Conservation (phyloP, 2,888 invertebrate species). For the Listrodromus nycthemerus region DNA sequence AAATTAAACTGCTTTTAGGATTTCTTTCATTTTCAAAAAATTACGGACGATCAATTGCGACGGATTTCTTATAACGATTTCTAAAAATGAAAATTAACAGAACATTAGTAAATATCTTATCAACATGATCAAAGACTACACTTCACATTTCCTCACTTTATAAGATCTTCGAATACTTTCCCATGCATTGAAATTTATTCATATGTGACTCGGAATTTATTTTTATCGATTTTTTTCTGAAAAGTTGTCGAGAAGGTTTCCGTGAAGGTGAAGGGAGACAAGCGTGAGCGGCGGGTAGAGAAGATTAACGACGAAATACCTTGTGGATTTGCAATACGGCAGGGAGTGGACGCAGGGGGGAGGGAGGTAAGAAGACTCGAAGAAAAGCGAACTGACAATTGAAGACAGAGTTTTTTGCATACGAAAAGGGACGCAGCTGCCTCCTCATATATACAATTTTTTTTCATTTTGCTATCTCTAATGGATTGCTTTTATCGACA, state of each 20-base stretch:
- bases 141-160: too few relatives aligned
- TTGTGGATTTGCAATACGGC: constrained; percentile 30
- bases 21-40: too few relatives aligned
- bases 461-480: constrained; percentile 27
- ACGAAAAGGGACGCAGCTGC: constrained; percentile 38
- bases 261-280: neutral
- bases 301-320: constrained; percentile 51
- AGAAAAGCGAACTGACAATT: constrained; percentile 55
- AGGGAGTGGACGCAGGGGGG: constrained; percentile 2
- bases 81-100: too few relatives aligned
- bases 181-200: neutral
- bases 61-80: too few relatives aligned
- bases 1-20: too few relatives aligned
- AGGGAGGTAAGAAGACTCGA: neutral
- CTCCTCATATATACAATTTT: constrained; percentile 21
- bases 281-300: neutral
- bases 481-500: constrained; percentile 58
- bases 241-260: constrained; percentile 3
- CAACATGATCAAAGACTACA: too few relatives aligned
- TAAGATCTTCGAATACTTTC: too few relatives aligned
- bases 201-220: neutral
- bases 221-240: neutral
- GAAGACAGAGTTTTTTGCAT: constrained; percentile 34
- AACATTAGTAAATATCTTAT: too few relatives aligned
- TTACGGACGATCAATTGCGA: too few relatives aligned